Evolutionary conservation across 2,888 invertebrate genomes (phyloP), one percentile per base, ranked within the genome.

Genomic region (Teleogryllus oceanicus): DNA sequence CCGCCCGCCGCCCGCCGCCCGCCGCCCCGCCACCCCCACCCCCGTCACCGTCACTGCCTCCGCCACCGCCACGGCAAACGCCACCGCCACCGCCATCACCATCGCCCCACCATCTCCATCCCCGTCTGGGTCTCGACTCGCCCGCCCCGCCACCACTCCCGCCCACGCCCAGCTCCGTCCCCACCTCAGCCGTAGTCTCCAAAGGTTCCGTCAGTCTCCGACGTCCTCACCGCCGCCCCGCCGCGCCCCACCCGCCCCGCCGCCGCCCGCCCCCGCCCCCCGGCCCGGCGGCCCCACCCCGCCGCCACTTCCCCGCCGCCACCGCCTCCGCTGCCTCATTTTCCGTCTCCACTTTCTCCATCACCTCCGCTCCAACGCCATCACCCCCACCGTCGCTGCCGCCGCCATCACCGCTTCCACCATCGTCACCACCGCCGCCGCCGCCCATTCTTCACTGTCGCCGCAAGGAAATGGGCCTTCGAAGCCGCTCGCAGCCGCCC

Each of bases 221-320:
- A 21, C 21, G 21, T 21, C 21, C 21, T 21, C 62, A 0, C 16
- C 16, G 5, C n/a, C 62, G 0, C 13, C 8, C 37, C 37, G 37
- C 8, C 37, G 1, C 37, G 37, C 5, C 37, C 5, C 8, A 4
- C 8, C 37, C 37, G 37, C 24, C 4, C 24, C 24, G 2, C 24
- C 24, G 2, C 24, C 24, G 24, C 24, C 24, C 24, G 2, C 24
- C 24, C 2, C 24, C 24, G 4, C 24, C 24, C 0, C 24, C 24
- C 5, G 2, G 0, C 2, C 24, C 3, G 0, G 4, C 24, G 2
- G 0, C 24, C 5, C 24, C 24, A 37, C 0, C 24, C 24, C 24
- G 24, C 24, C 24, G 2, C 24, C 24, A 4, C 24, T 1, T 0
- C 37, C 5, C 8, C 8, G 37, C 37, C 37, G 8, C 37, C 8